Base-by-base conservation (phyloP, 2,797 vertebrate genomes). In the Schizopygopsis pylzovi region DNA sequence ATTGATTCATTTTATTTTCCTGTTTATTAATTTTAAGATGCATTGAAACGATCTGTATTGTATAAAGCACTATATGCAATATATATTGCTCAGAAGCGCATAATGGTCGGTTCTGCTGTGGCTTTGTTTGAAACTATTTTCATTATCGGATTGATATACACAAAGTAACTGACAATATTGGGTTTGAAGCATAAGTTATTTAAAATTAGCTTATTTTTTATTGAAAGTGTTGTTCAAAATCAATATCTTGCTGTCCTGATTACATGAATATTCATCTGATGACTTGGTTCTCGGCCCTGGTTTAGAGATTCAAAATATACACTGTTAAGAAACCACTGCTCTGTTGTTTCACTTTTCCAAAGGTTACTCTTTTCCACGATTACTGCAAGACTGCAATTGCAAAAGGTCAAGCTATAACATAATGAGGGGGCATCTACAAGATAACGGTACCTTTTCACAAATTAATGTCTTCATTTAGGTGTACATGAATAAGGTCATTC, bases 381-480 rank as follows among this genome's bases (percentile, higher is more conserved):
- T 73, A 73, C 77, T 63, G 56, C 54, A 80, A 63, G 68, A 81
- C 56, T 43, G 56, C 56, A 67, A 52, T 15, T 37, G 11, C 84
- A 85, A 85, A 81, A 85, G 56, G 79, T 79, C 79, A 76, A 5
- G 70, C 70, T 43, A 56, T 68, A 13, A 43, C 47, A 75, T 75
- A 85, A 81, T 67, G 22, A 81, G 70, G 18, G 45, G 79, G 22
- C n/a, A 75, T 65, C 67, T 79, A 45, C 18, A 71, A 77, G 79
- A 78, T 78, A 86, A 67, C 12, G 8, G 49, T 49, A 59, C 39
- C 49, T 79, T 85, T 65, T 67, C 75, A 65, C 43, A 79, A 79
- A 73, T 83, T 33, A 87, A 72, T 37, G 52, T 83, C 67, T 73
- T 83, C 7, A 67, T 71, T 78, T 77, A 86, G 25, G 68, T 65